A percentile compares a stretch with the other conserved stretches of the same genome.
These are phyloP conservation scores for Meteorus sp. DNA, from an alignment of 1,140 invertebrate species.

Conservation along the genomic window DNA sequence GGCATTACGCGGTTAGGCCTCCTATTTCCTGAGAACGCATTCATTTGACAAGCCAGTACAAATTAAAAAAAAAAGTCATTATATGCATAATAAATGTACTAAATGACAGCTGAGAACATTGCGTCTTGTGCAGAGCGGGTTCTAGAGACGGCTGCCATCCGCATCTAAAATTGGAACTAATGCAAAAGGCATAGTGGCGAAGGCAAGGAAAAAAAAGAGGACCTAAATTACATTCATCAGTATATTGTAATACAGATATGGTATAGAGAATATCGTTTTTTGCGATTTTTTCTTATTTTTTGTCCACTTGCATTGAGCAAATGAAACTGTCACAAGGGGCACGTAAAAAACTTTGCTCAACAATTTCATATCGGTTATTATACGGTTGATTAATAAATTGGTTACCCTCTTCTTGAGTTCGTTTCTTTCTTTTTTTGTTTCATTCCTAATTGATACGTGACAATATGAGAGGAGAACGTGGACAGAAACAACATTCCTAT, in stretches of 20 bases:
- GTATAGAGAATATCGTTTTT: no score
- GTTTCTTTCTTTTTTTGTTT: background rate
- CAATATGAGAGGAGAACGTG: conserved; percentile 5
- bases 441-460: conserved; percentile 5
- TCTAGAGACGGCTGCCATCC: conserved; percentile 12
- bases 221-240: conserved; percentile 1
- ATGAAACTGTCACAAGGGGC: no score
- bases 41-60: conserved; percentile 6
- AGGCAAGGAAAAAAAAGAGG: no score
- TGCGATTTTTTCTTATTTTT: no score
- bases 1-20: conserved; percentile 2
- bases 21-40: conserved; percentile 20
- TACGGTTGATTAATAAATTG: conserved; percentile 2
- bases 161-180: conserved; percentile 17
- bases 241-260: no score
- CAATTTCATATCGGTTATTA: conserved; percentile 9
- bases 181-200: background rate
- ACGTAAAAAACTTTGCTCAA: conserved; percentile 11
- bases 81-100: background rate
- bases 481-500: background rate
- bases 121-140: background rate
- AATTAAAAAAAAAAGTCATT: background rate
- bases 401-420: no score
- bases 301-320: no score
- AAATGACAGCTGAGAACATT: background rate